These are phyloP conservation scores for Pterois miles DNA, from an alignment of 2,797 vertebrate genomes.

Conservation along the genomic window DNA sequence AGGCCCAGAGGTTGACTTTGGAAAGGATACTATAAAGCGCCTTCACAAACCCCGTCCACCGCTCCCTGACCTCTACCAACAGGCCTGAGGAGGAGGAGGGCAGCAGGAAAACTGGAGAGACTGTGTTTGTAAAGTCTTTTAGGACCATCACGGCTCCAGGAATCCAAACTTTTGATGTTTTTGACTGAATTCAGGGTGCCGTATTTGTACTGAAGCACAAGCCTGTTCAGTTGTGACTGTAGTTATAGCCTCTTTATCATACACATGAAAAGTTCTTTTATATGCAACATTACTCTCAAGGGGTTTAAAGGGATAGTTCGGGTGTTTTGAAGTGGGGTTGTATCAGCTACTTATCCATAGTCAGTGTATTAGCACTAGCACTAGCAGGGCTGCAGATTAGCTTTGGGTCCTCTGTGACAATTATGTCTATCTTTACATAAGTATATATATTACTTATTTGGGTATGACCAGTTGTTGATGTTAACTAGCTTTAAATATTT, in stretches of 20 bases:
- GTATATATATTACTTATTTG: background rate
- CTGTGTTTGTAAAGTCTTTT: background rate
- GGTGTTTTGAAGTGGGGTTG: no score
- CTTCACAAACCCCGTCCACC: slow-evolving; percentile 41
- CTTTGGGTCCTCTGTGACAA: no score
- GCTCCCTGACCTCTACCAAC: slow-evolving; percentile 47
- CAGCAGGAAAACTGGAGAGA: background rate
- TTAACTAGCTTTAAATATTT: background rate
- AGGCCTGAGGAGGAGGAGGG: background rate
- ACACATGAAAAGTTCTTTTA: background rate
- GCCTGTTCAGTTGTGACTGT: no score
- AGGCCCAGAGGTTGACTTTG: slow-evolving; percentile 47
- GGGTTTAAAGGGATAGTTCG: no score
- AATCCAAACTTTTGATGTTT: background rate
- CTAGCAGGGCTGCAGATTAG: no score
- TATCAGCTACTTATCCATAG: no score
- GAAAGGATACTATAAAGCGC: slow-evolving; percentile 31
- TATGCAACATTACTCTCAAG: background rate
- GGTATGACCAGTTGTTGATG: background rate
- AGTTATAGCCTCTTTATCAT: background rate
- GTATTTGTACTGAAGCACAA: background rate
- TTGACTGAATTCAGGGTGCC: background rate
- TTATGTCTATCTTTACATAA: background rate
- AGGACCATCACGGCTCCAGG: background rate
- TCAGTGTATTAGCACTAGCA: no score